phyloP scores from a whole-genome alignment of 2,888 invertebrate genomes.

The Graphium colonna region DNA sequence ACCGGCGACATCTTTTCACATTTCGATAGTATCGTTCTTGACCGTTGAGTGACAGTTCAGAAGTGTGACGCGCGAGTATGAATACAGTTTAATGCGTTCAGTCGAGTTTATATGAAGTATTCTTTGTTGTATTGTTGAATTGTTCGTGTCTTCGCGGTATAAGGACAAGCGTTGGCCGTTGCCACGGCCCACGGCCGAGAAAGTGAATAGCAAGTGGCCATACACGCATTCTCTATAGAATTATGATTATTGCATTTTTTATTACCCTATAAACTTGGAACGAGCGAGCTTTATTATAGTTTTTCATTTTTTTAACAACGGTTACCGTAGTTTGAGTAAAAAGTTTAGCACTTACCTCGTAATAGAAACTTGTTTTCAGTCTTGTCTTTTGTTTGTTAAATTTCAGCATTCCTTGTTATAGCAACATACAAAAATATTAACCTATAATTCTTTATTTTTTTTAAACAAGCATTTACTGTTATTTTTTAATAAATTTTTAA shows the following conservation, averaged over 20 bases:
- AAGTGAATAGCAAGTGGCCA: constrained; percentile 24
- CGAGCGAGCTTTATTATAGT: constrained; percentile 17
- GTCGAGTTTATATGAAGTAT: constrained; percentile 50
- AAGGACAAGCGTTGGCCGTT: constrained; percentile 13
- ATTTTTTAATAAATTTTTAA: no score
- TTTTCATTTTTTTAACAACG: constrained; percentile 17
- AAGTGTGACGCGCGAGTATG: constrained; percentile 54
- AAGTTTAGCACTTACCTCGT: no score
- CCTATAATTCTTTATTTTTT: no score
- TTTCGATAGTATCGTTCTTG: constrained; percentile 60
- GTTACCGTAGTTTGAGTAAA: constrained; percentile 7
- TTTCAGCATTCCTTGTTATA: no score
- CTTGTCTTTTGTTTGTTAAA: no score
- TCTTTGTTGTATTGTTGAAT: constrained; percentile 42
- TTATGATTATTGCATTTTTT: constrained; percentile 25
- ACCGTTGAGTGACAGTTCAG: constrained; percentile 69
- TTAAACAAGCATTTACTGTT: no score
- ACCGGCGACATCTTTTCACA: constrained; percentile 41
- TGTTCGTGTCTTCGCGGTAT: constrained; percentile 11
- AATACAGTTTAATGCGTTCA: constrained; percentile 46
- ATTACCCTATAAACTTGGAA: constrained; percentile 20
- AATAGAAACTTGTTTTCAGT: no score
- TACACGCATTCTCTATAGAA: constrained; percentile 23
- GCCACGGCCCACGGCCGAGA: constrained; percentile 19
- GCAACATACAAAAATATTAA: no score